Base-by-base conservation (phyloP, 1,140 invertebrate species). In the Drosophila arizonae region DNA sequence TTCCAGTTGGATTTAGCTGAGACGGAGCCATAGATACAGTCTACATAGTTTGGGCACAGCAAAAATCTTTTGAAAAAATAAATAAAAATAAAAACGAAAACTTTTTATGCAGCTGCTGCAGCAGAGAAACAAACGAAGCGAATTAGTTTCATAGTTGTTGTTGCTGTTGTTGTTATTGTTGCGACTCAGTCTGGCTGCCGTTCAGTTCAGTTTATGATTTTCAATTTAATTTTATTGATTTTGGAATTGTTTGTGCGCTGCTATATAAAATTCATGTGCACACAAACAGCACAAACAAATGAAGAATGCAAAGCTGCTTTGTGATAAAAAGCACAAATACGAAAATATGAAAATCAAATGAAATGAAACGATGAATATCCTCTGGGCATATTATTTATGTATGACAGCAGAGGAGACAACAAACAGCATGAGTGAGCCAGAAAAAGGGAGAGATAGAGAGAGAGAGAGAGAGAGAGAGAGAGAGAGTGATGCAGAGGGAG, bases 221-320 rank as follows among this genome's bases (percentile, higher is more conserved):
- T 71, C 79, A 60, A 67, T 88, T 87, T 88, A 82, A 87, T 88
- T 84, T 82, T 75, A 87, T 87, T 79, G 82, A 87, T 88, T 87
- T 88, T 74, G 54, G 79, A 62, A 39, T 73, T 88, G 82, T 74
- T 72, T 73, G 76, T 69, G 72, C 45, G 48, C 13, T 50, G 54
- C 52, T 58, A 73, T 69, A 76, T 52, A 60, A 76, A 76, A 87
- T 73, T 79, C 81, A 85, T 79, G 65, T 58, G 66, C 11, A 26
- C 45, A 15, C 28, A 33, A 1, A 33, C 50, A 39, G 11, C 36
- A 11, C 10, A 63, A 39, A 30, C 51, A 63, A 63, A 56, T 36
- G 28, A 87, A 77, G 66, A 56, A 88, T 82, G 79, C 84, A 88
- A 82, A 87, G 78, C 81, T 72, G 70, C 64, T 81, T 71, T 57